These are phyloP conservation scores for Agelaius tricolor DNA, from an alignment of 2,113 vertebrate species.

Conservation along the genomic window DNA sequence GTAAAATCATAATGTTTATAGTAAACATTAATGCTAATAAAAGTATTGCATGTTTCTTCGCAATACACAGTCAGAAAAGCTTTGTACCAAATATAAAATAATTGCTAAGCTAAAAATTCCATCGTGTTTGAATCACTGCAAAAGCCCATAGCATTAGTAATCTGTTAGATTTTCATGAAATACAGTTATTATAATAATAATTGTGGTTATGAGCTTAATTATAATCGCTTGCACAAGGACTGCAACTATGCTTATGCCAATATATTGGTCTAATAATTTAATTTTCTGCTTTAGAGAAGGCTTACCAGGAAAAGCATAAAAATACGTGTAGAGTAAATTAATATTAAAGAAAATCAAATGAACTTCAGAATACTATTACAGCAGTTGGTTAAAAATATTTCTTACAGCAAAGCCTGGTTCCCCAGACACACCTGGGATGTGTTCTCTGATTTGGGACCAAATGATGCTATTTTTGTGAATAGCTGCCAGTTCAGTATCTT, in stretches of 20 bases:
- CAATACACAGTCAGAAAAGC: background rate
- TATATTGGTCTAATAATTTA: background rate
- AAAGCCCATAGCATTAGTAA: background rate
- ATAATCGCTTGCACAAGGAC: background rate
- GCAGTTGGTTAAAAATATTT: background rate
- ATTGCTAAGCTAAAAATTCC: background rate
- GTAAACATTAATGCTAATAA: background rate
- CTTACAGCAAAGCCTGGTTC: background rate
- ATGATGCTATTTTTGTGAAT: accelerated
- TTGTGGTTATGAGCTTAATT: background rate
- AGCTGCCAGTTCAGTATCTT: background rate
- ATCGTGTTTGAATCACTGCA: background rate
- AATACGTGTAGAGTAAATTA: background rate
- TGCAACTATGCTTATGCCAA: background rate
- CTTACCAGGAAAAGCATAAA: background rate
- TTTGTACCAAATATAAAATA: background rate
- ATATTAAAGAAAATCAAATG: background rate
- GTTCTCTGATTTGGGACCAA: background rate
- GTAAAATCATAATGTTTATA: background rate
- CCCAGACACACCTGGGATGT: background rate
- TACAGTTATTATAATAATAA: background rate
- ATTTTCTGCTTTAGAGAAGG: background rate
- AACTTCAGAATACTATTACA: background rate
- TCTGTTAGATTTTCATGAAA: background rate
- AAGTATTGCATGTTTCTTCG: background rate